Evolutionary conservation across 2,797 vertebrate species (phyloP).

Genomic region (Discoglossus pictus): DNA sequence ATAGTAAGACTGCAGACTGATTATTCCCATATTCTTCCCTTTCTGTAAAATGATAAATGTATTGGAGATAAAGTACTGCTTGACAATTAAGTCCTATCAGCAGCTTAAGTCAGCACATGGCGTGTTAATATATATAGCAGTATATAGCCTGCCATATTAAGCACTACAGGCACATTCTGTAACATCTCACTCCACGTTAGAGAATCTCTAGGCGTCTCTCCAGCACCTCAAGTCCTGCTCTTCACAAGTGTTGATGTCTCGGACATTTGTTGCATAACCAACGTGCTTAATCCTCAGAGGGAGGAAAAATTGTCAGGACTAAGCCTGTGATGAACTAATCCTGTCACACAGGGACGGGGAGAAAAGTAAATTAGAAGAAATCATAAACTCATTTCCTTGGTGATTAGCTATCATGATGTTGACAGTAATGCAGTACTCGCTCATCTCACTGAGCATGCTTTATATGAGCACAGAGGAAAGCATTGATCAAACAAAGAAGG

Average conservation of each 20-base stretch:
- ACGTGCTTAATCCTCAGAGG: constrained; percentile 41
- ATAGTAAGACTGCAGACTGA: too few species aligned
- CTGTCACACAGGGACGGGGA: constrained; percentile 42
- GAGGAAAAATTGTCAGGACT: constrained; percentile 31
- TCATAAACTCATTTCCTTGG: constrained; percentile 59
- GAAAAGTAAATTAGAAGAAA: constrained; percentile 57
- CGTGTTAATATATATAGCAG: too few species aligned
- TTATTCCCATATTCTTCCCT: too few species aligned
- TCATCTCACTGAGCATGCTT: constrained; percentile 43
- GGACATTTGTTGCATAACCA: constrained; percentile 26
- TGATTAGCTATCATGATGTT: constrained; percentile 51
- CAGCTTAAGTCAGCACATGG: too few species aligned
- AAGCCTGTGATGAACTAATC: constrained; percentile 48
- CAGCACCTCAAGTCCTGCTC: constrained; percentile 13
- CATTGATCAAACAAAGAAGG: constrained; percentile 41
- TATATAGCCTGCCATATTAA: too few species aligned
- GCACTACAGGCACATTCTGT: too few species aligned
- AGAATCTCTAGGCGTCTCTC: constrained; percentile 15
- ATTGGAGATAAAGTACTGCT: too few species aligned
- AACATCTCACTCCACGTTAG: too few species aligned
- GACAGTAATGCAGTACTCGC: constrained; percentile 47
- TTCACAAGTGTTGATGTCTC: constrained; percentile 22
- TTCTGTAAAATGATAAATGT: too few species aligned
- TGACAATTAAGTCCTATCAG: too few species aligned
- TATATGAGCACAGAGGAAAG: constrained; percentile 45